Percentiles rank a stretch among this genome's conserved stretches.
These are phyloP conservation scores for Ennomos quercinarius DNA, from an alignment of 2,888 invertebrate genomes.

Conservation along the genomic window DNA sequence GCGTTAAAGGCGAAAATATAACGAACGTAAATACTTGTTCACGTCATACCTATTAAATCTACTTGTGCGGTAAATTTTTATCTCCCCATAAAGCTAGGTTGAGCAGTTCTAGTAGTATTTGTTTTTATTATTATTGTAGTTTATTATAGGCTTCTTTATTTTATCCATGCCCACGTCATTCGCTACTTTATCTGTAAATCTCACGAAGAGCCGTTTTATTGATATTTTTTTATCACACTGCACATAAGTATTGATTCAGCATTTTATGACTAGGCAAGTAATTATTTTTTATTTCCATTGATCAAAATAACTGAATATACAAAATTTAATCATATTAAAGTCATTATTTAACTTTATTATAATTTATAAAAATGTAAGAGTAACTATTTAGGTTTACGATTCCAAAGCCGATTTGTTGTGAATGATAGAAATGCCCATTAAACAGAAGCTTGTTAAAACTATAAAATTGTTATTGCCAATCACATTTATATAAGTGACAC, in stretches of 20 bases:
- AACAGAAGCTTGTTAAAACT: conserved; percentile 33
- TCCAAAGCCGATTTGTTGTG: conserved; percentile 31
- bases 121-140: conserved; percentile 9
- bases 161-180: conserved; percentile 10
- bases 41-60: conserved; percentile 10
- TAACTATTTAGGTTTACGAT: conserved; percentile 29
- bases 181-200: conserved; percentile 9
- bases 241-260: too few species aligned
- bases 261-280: not conserved
- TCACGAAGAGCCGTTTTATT: conserved; percentile 5
- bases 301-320: conserved; percentile 2
- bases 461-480: conserved; percentile 34
- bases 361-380: conserved; percentile 23
- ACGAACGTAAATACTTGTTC: conserved; percentile 5
- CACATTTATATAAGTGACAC: conserved; percentile 31
- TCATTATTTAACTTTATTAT: conserved; percentile 24
- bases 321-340: conserved; percentile 13
- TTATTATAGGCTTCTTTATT: not conserved
- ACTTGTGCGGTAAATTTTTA: conserved; percentile 15
- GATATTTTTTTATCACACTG: too few species aligned
- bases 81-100: conserved; percentile 11
- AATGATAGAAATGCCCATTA: conserved; percentile 33
- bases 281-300: conserved; percentile 5
- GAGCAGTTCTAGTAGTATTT: conserved; percentile 7
- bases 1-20: conserved; percentile 20